These are phyloP conservation scores for Drosophila ezoana DNA, from an alignment of 2,888 invertebrate genomes.

Conservation along the genomic window DNA sequence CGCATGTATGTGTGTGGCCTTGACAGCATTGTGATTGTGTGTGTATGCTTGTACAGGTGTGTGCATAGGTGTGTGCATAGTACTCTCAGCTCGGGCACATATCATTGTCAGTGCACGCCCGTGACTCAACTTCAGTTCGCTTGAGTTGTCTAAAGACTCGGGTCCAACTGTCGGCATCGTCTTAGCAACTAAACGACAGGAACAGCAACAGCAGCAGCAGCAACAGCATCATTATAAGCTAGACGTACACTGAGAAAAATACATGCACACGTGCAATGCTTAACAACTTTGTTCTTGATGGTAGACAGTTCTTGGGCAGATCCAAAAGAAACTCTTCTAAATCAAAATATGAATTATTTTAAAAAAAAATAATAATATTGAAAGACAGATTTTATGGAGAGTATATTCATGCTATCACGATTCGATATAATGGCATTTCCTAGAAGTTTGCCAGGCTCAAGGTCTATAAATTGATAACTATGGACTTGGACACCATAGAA, in stretches of 20 bases:
- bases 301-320: no score
- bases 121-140: constrained; percentile 73
- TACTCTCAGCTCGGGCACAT: constrained; percentile 61
- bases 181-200: constrained; percentile 77
- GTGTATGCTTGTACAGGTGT: constrained; percentile 9
- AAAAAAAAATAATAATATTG: no score
- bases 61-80: constrained; percentile 11
- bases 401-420: no score
- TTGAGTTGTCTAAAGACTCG: constrained; percentile 78
- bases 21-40: constrained; percentile 13
- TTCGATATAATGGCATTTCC: no score
- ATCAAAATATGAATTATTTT: no score
- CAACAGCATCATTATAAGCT: constrained; percentile 73
- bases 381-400: no score
- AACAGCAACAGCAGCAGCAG: constrained; percentile 29
- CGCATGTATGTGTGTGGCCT: constrained; percentile 32
- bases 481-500: no score
- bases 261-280: background rate
- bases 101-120: constrained; percentile 73
- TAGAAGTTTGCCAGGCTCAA: no score
- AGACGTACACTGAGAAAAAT: constrained; percentile 54
- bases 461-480: no score
- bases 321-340: no score
- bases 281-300: background rate
- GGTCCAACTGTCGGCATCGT: constrained; percentile 75